A percentile compares a stretch with the other conserved stretches of the same genome.
phyloP scores from a whole-genome alignment of 2,797 vertebrate genomes.

The Phoebastria nigripes region DNA sequence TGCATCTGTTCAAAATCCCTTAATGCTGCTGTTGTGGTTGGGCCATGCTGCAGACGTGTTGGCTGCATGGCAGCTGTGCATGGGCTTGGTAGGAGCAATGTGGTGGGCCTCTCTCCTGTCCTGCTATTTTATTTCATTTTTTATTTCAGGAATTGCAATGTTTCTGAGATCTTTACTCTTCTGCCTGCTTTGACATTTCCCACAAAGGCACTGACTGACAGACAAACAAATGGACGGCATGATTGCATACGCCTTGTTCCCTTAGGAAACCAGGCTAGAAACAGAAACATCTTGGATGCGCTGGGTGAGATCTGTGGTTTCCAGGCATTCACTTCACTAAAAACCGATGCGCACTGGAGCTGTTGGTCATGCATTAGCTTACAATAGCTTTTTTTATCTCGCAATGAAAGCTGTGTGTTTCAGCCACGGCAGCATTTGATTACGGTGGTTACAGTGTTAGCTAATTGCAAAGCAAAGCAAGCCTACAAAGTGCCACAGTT shows the following conservation, averaged over 20 bases:
- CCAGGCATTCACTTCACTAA: background rate
- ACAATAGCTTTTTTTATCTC: constrained; percentile 43
- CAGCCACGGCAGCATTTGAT: background rate
- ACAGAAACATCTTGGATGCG: background rate
- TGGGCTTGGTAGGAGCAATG: background rate
- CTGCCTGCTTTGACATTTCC: background rate
- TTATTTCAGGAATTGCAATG: background rate
- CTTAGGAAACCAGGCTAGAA: background rate
- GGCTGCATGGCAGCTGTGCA: background rate
- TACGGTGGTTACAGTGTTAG: background rate
- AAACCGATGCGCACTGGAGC: background rate
- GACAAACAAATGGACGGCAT: background rate
- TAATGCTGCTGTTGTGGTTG: background rate
- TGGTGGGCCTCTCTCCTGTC: background rate
- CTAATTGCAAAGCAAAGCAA: background rate
- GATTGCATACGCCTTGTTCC: background rate
- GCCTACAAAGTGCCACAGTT: background rate
- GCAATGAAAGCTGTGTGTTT: background rate
- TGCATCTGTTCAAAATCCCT: background rate
- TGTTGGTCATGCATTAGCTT: background rate
- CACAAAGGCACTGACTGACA: background rate
- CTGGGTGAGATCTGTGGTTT: background rate
- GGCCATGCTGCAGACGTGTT: rapidly evolving
- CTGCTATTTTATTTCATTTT: background rate
- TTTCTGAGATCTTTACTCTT: background rate